These are phyloP conservation scores for Ailurus styani DNA, from an alignment of 2,113 vertebrate species.

Conservation along the genomic window DNA sequence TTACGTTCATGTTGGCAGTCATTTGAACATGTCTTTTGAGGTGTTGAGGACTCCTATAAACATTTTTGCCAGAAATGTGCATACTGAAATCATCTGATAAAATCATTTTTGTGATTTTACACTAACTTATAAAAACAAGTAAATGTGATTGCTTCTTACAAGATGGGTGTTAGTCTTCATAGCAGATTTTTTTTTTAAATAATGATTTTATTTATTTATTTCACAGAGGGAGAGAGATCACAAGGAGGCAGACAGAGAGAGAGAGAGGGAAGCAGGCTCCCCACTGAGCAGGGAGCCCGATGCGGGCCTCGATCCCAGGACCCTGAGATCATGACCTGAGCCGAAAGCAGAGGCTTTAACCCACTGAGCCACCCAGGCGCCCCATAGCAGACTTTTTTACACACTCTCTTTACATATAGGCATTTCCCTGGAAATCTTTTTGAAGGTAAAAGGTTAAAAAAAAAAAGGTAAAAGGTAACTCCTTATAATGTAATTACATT, in stretches of 20 bases:
- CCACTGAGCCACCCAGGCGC: no score
- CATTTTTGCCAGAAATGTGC: neutral
- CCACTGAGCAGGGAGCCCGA: no score
- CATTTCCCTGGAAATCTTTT: neutral
- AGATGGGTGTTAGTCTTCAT: neutral
- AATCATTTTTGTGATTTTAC: constrained; percentile 11
- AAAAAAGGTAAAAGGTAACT: neutral
- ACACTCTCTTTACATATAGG: neutral
- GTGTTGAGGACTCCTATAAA: neutral
- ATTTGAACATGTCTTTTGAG: neutral
- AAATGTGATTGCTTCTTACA: neutral
- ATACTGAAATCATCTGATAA: neutral
- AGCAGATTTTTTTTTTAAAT: neutral
- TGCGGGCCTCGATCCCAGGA: no score
- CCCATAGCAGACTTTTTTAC: neutral
- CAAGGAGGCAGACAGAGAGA: no score
- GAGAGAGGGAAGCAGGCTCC: no score
- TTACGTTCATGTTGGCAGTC: neutral
- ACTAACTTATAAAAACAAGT: neutral
- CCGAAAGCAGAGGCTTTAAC: no score
- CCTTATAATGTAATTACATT: neutral
- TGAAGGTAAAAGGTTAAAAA: neutral
- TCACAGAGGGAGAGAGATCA: no score
- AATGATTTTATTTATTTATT: no score
- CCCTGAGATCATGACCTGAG: no score